Evolutionary conservation across 2,888 invertebrate genomes (phyloP).

Genomic region (Polymixis lichenea): DNA sequence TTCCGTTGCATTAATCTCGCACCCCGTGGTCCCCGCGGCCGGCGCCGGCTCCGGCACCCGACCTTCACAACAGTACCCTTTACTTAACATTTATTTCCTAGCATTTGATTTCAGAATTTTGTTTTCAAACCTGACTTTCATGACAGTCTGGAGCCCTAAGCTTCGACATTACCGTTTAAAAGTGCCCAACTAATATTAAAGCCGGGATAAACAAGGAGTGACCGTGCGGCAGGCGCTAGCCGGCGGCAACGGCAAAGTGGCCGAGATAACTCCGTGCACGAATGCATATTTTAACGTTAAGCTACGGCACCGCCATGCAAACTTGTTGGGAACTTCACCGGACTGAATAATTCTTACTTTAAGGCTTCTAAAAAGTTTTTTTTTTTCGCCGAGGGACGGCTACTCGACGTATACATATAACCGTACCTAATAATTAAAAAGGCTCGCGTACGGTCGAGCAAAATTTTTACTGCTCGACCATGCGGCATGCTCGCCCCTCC

Average conservation of each 20-base stretch:
- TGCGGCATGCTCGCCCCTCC: too few species aligned
- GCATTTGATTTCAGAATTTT: conserved; percentile 47
- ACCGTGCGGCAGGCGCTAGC: conserved; percentile 76
- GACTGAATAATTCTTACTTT: conserved; percentile 85
- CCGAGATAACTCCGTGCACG: conserved; percentile 85
- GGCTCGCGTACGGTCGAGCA: too few species aligned
- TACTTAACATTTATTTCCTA: conserved; percentile 33
- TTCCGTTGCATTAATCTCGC: conserved; percentile 89
- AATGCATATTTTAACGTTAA: conserved; percentile 89
- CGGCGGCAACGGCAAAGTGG: conserved; percentile 81
- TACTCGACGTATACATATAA: conserved; percentile 57
- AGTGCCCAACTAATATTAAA: conserved; percentile 79
- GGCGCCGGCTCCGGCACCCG: conserved; percentile 24
- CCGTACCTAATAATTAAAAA: conserved; percentile 27
- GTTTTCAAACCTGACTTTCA: conserved; percentile 61
- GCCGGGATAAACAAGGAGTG: conserved; percentile 83
- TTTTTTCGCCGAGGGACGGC: conserved; percentile 58
- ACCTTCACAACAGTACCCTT: too few species aligned
- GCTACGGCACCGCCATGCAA: conserved; percentile 83
- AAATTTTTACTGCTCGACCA: too few species aligned
- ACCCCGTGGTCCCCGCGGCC: conserved; percentile 70
- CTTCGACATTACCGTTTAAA: conserved; percentile 69
- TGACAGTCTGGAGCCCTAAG: conserved; percentile 59
- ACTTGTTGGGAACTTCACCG: conserved; percentile 84
- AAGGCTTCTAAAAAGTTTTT: conserved; percentile 74